Percentiles rank a stretch among this genome's conserved stretches.
Conservation (phyloP, 2,888 invertebrate species). For the Diachrysia chrysitis region DNA sequence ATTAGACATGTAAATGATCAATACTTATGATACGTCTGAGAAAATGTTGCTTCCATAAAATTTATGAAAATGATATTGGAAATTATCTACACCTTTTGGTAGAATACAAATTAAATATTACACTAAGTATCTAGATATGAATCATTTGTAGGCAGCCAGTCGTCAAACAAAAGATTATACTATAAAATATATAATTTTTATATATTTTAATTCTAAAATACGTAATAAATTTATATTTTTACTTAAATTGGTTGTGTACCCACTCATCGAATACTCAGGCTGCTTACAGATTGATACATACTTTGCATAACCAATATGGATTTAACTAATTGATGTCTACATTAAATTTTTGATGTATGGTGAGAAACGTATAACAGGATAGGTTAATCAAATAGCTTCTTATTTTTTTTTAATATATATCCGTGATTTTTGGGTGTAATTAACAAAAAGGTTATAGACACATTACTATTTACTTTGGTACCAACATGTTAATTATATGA, state of each 20-base stretch:
- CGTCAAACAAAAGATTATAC: constrained; percentile 39
- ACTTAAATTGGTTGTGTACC: constrained; percentile 69
- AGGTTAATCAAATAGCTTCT: constrained; percentile 24
- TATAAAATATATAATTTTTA: constrained; percentile 38
- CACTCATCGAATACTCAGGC: constrained; percentile 70
- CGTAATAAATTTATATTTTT: constrained; percentile 50
- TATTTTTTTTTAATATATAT: constrained; percentile 14
- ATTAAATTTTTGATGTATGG: constrained; percentile 28
- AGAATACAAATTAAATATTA: constrained; percentile 65
- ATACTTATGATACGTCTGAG: constrained; percentile 85
- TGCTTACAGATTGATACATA: constrained; percentile 64
- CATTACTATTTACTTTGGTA: constrained; percentile 32
- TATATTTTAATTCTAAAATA: constrained; percentile 38
- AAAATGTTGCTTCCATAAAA: constrained; percentile 85
- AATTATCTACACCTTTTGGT: constrained; percentile 70
- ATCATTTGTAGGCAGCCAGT: constrained; percentile 68
- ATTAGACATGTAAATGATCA: constrained; percentile 79
- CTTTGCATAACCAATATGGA: constrained; percentile 50
- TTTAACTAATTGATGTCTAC: constrained; percentile 52
- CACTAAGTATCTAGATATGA: constrained; percentile 61
- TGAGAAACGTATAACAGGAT: constrained; percentile 25
- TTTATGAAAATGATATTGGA: constrained; percentile 75
- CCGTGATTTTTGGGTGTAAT: constrained; percentile 26
- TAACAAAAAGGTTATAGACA: constrained; percentile 42
- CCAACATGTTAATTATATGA: constrained; percentile 40